Conservation (phyloP, 2,888 invertebrate species). For the Drosophila mettleri region DNA sequence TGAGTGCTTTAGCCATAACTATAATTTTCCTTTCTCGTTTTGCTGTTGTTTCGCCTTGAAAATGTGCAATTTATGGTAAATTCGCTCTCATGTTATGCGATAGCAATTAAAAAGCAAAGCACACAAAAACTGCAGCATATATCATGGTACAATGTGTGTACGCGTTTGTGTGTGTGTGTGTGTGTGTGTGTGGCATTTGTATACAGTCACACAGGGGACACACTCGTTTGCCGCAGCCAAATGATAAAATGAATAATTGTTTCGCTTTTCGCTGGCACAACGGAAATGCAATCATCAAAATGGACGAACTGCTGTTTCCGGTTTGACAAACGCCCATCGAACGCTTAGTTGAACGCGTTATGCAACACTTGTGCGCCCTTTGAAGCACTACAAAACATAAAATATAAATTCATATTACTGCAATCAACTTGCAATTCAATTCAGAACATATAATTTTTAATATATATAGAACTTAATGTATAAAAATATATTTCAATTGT, state of each 20-base stretch:
- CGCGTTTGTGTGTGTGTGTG: background rate
- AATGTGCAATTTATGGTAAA: slow-evolving; percentile 68
- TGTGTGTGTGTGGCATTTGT: slow-evolving; percentile 18
- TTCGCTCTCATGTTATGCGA: slow-evolving; percentile 53
- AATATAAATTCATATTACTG: background rate
- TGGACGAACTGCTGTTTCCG: slow-evolving; percentile 43
- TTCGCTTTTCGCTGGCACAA: slow-evolving; percentile 23
- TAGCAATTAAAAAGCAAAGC: slow-evolving; percentile 65
- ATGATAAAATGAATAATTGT: slow-evolving; percentile 62
- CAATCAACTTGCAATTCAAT: background rate
- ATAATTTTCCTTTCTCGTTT: slow-evolving; percentile 47
- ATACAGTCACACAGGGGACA: slow-evolving; percentile 15
- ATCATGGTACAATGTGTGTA: slow-evolving; percentile 24
- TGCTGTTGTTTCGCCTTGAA: slow-evolving; percentile 50
- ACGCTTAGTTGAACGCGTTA: slow-evolving; percentile 32
- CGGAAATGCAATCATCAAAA: slow-evolving; percentile 55
- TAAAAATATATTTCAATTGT: background rate
- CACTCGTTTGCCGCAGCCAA: slow-evolving; percentile 22
- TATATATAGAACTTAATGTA: too few relatives aligned
- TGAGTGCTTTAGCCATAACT: slow-evolving; percentile 41
- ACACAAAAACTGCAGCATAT: slow-evolving; percentile 41
- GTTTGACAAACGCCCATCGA: slow-evolving; percentile 40
- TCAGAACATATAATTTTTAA: background rate
- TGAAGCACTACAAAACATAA: background rate
- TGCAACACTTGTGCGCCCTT: background rate